Evolutionary conservation across 2,888 invertebrate genomes (phyloP), one percentile per base, ranked within the genome.

Genomic region (Netelia fuscicornis): DNA sequence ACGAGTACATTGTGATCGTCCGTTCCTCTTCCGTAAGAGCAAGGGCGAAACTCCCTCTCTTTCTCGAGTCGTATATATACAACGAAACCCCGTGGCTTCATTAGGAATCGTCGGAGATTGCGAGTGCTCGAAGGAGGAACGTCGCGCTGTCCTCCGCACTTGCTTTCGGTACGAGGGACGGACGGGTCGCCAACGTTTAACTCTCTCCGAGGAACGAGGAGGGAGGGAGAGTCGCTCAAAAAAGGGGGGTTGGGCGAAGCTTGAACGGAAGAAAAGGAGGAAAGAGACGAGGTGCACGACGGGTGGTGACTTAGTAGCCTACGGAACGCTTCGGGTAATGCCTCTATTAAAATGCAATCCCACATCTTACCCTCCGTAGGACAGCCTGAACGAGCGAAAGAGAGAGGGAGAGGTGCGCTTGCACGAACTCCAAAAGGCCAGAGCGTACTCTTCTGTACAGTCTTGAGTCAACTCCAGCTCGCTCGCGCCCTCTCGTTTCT

Each of bases 281-380:
- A 70, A 58, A 30, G 44, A 78, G 72, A 8, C 10, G 37, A 44
- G 23, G 70, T 56, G 56, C 64, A 5, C 76, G 62, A 75, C 70
- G 67, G 78, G 72, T 52, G 77, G 82, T 77, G 52, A 77, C 72
- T 78, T 65, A 77, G 65, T 72, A 78, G 67, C 65, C 67, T 44
- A 68, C 70, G 79, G 74, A 81, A 87, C 82, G 84, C 81, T 79
- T 64, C 81, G 67, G 72, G 86, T 91, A 90, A 90, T 91, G 86
- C 88, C 88, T 87, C 89, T 89, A 91, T 90, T 91, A 91, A 90
- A 91, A 90, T 91, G 89, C 91, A 91, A 91, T 91, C 89, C 88
- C 85, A 84, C 89, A 86, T 89, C 87, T 89, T 86, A 88, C 81
- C 80, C 65, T 68, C 85, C 37, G 68, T 30, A 37, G 72, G 58